These are phyloP conservation scores for Pelusios castaneus DNA, from an alignment of 2,113 vertebrate genomes.

Conservation along the genomic window DNA sequence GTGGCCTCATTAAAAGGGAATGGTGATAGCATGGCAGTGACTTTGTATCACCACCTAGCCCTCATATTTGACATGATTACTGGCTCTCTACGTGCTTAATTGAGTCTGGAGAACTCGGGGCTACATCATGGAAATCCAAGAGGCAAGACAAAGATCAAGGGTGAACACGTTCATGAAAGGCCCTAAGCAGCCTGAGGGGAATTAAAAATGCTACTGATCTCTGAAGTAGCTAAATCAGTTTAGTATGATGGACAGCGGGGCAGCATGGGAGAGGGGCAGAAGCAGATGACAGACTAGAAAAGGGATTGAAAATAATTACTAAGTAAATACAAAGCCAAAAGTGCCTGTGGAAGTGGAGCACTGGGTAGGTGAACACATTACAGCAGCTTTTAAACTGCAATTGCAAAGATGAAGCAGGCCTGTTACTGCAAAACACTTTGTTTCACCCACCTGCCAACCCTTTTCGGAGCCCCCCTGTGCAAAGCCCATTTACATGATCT, in stretches of 20 bases:
- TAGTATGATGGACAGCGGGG: constrained; percentile 37
- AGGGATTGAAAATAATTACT: constrained; percentile 20
- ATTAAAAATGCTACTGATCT: constrained; percentile 72
- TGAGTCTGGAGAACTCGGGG: constrained; percentile 73
- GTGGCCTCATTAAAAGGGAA: constrained; percentile 71
- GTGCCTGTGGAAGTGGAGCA: background rate
- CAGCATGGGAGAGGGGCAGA: constrained; percentile 18
- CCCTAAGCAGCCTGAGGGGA: constrained; percentile 60
- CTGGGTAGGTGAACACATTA: background rate
- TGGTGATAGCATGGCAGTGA: constrained; percentile 55
- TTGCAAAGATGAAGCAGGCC: background rate
- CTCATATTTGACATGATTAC: constrained; percentile 70
- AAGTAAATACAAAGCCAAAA: background rate
- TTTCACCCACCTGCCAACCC: background rate
- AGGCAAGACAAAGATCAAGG: constrained; percentile 62
- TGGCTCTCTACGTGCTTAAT: constrained; percentile 73
- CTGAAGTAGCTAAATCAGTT: constrained; percentile 67
- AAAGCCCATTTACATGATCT: background rate
- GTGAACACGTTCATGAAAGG: constrained; percentile 72
- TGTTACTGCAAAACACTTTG: background rate
- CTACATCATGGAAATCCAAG: constrained; percentile 60
- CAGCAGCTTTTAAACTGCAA: background rate
- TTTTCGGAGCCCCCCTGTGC: background rate
- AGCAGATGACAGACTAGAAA: background rate
- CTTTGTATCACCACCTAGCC: constrained; percentile 66